These are phyloP conservation scores for Taenaris catops DNA, from an alignment of 2,888 invertebrate genomes.

Conservation along the genomic window DNA sequence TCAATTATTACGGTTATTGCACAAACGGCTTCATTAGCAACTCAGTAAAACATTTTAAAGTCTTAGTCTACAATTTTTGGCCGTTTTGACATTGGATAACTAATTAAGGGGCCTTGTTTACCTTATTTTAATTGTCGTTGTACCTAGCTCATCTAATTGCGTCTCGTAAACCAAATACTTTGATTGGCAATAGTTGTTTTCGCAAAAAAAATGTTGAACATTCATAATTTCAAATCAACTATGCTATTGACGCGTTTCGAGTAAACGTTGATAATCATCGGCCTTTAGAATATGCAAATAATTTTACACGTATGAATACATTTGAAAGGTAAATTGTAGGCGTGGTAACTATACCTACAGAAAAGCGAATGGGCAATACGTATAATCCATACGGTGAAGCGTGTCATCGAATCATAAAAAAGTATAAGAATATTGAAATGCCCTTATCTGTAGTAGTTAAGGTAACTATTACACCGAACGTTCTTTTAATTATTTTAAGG, in stretches of 20 bases:
- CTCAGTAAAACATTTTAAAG: no score
- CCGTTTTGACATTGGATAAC: no score
- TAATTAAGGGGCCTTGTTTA: no score
- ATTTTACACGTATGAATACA: not conserved
- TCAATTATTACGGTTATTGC: no score
- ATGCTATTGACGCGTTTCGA: no score
- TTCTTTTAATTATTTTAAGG: slow-evolving; percentile 72
- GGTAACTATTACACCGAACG: slow-evolving; percentile 67
- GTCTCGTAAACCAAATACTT: slow-evolving; percentile 26
- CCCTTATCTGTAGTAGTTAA: slow-evolving; percentile 70
- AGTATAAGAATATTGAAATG: slow-evolving; percentile 42
- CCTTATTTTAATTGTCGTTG: slow-evolving; percentile 14
- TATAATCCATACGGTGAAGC: slow-evolving; percentile 28
- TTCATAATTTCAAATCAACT: no score
- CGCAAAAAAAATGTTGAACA: no score
- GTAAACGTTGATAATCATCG: no score
- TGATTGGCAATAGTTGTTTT: slow-evolving; percentile 17
- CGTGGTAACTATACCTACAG: slow-evolving; percentile 11
- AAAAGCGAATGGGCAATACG: slow-evolving; percentile 19
- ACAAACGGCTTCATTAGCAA: no score
- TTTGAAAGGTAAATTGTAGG: slow-evolving; percentile 13
- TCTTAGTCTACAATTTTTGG: no score
- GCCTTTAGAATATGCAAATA: no score
- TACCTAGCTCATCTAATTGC: slow-evolving; percentile 29
- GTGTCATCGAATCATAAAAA: slow-evolving; percentile 43